Evolutionary conservation across 2,113 vertebrate genomes (phyloP).

Genomic region (Bungarus multicinctus): DNA sequence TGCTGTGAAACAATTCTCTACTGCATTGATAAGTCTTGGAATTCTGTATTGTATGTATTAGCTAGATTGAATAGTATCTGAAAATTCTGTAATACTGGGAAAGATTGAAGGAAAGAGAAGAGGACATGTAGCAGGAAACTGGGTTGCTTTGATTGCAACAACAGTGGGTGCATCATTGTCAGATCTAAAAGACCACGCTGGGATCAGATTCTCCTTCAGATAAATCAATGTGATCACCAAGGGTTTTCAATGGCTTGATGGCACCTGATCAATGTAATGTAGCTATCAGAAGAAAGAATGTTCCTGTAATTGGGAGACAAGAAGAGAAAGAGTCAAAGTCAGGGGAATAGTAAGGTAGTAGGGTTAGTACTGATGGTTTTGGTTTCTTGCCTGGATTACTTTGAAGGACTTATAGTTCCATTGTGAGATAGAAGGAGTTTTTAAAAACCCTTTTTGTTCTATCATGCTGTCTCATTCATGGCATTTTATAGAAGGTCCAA

Average conservation of each 20-base stretch:
- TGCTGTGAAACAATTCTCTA: neutral
- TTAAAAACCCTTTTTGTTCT: neutral
- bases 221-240: neutral
- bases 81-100: neutral
- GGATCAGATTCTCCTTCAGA: neutral
- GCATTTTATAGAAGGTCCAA: neutral
- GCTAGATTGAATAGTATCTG: neutral
- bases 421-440: neutral
- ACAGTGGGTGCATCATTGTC: neutral
- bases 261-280: neutral
- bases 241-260: neutral
- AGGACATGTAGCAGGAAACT: neutral
- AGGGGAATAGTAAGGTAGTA: neutral
- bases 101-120: neutral
- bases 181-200: neutral
- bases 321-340: neutral
- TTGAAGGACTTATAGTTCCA: neutral
- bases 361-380: neutral
- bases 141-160: neutral
- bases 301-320: neutral
- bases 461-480: neutral
- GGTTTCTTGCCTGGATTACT: neutral
- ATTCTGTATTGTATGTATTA: neutral
- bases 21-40: neutral
- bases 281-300: neutral